Evolutionary conservation across 2,888 invertebrate genomes (phyloP), one percentile per base, ranked within the genome.

Genomic region (Rhimphoctona megacephalus): DNA sequence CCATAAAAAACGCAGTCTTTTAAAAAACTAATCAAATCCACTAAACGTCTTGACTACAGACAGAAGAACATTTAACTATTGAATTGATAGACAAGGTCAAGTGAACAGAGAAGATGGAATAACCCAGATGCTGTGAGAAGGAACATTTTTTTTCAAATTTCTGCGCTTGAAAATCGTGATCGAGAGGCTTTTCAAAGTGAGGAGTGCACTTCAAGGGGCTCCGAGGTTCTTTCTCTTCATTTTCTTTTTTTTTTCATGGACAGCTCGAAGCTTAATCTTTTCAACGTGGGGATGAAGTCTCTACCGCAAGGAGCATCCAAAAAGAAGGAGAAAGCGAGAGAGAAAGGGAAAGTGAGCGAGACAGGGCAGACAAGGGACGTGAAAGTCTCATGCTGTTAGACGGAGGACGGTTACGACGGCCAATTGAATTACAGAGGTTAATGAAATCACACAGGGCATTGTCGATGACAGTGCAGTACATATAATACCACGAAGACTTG

Each of bases 361-460:
- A 8, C n/a, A 73, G 43, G n/a, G 36, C 61, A 52, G 54, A 54
- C 61, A 14, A 49, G 52, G 30, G 70, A 78, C 73, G 61, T 72
- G 22, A 64, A 14, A 57, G 46, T 69, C 69, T 54, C 57, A 46
- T 57, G 69, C 76, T 70, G 49, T 69, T 43, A 76, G 82, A 77
- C 54, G 30, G 66, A 67, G 81, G 64, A 83, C 49, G 61, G 77
- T 69, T 54, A 36, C 76, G 80, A 76, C 57, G 83, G 69, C 54
- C 77, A 83, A 86, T 86, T 81, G 76, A 81, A 86, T 86, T 83
- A 86, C 72, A 46, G 61, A 36, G 76, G 76, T 69, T 86, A 86
- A 86, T 86, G 80, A 80, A 86, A 83, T 86, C 83, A 83, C 52
- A 61, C 17, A 22, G 76, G 64, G 19, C 80, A 72, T 83, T 80